Evolutionary conservation across 2,797 vertebrate genomes (phyloP), one percentile per base, ranked within the genome.

Genomic region (Sarcoramphus papa): DNA sequence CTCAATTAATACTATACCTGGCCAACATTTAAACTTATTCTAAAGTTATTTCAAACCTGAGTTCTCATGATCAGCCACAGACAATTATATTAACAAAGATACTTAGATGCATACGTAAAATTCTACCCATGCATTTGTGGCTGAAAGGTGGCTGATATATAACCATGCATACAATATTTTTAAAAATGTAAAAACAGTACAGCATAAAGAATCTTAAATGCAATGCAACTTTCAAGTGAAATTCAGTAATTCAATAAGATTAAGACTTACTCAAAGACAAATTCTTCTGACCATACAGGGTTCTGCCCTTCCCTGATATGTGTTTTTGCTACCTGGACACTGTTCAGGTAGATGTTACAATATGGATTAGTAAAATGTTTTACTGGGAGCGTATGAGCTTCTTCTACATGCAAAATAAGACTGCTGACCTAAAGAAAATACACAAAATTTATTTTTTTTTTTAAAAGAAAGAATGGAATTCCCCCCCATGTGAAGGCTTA

Each of bases 271-370:
- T 99, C 99, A 96, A 99, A 99, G 91, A 99, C 98, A 98, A 99
- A 99, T 96, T 99, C 99, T 96, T 99, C 99, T 14, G 99, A 99
- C 98, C 99, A 99, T 22, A 99, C 99, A 18, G 99, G 99, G 93
- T 99, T 99, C 97, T 99, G 99, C 19, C 99, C 99, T 96, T 99
- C 99, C 85, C 99, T 98, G 12, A 99, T 99, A 80, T 99, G 99
- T 45, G 99, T 99, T 98, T 99, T 99, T 79, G 99, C 99, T 97
- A 99, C 99, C 94, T 99, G 99, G 76, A 99, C 99, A 48, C 98
- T 99, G 97, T 99, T 99, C 98, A 99, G 97, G 98, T 99, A 99
- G 98, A 99, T 99, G 98, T 99, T 99, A 98, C 99, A 99, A 97
- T 99, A 99, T 3, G 99, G 99, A 97, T 98, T 99, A 95, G 98